phyloP scores from a whole-genome alignment of 2,113 vertebrate species.

The Callionymus lyra region DNA sequence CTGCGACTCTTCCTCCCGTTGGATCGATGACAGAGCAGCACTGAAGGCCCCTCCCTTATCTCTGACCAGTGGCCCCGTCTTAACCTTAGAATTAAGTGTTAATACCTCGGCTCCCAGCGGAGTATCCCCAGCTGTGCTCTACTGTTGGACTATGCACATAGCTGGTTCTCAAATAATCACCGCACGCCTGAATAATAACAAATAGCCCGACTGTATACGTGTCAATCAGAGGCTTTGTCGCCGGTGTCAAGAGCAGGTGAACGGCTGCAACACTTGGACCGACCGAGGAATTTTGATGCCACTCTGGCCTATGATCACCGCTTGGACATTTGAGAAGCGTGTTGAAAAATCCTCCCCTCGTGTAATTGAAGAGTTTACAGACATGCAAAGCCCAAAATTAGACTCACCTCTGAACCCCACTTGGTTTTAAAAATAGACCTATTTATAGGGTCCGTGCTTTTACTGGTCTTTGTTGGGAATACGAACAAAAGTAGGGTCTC shows the following conservation, averaged over 20 bases:
- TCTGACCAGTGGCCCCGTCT: slow-evolving; percentile 18
- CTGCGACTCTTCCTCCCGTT: slow-evolving; percentile 47
- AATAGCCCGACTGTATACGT: slow-evolving; percentile 10
- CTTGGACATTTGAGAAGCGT: slow-evolving; percentile 24
- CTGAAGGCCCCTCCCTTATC: slow-evolving; percentile 42
- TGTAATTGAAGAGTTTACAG: slow-evolving; percentile 25
- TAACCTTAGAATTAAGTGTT: slow-evolving; percentile 44
- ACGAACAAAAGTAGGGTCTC: too few species aligned
- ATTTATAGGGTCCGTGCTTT: too few species aligned
- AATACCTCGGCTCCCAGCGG: slow-evolving; percentile 35
- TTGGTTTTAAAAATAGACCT: too few species aligned
- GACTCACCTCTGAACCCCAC: background rate
- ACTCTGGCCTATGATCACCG: slow-evolving; percentile 7
- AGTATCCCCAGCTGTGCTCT: slow-evolving; percentile 20
- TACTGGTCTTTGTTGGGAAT: too few species aligned
- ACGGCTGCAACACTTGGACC: slow-evolving; percentile 11
- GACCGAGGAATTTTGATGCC: slow-evolving; percentile 6
- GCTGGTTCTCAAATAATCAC: slow-evolving; percentile 49
- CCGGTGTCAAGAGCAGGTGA: slow-evolving; percentile 1
- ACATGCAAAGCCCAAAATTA: slow-evolving; percentile 27
- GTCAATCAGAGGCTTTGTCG: slow-evolving; percentile 6
- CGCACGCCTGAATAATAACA: slow-evolving; percentile 6
- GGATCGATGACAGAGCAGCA: slow-evolving; percentile 17
- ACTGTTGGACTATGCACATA: slow-evolving; percentile 21
- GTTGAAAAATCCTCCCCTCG: slow-evolving; percentile 25